Percentiles rank a stretch among this genome's conserved stretches.
Evolutionary conservation across 2,113 vertebrate genomes (phyloP).

Genomic region (Scortum barcoo): DNA sequence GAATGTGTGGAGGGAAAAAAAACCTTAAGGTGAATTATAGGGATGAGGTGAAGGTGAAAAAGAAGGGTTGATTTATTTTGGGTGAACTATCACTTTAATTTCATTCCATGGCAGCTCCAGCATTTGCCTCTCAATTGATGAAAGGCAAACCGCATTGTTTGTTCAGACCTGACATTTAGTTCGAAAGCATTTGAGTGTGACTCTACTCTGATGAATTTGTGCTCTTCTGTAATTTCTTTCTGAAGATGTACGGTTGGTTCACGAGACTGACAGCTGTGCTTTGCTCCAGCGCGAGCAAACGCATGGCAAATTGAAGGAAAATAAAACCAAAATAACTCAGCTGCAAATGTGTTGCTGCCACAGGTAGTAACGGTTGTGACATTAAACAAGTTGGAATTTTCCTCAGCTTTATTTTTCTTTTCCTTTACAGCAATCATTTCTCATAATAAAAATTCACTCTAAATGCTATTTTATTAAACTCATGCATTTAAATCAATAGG

Average conservation of each 20-base stretch:
- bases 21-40: slow-evolving; percentile 51
- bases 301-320: slow-evolving; percentile 37
- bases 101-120: slow-evolving; percentile 72
- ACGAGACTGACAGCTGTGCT: slow-evolving; percentile 76
- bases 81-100: slow-evolving; percentile 71
- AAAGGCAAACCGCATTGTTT: slow-evolving; percentile 73
- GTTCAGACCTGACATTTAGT: slow-evolving; percentile 81
- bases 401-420: slow-evolving; percentile 29
- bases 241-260: slow-evolving; percentile 66
- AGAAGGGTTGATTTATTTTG: slow-evolving; percentile 61
- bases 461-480: slow-evolving; percentile 23
- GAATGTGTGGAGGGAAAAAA: neutral
- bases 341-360: slow-evolving; percentile 39
- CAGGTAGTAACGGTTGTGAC: slow-evolving; percentile 28
- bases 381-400: slow-evolving; percentile 25
- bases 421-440: slow-evolving; percentile 22
- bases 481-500: slow-evolving; percentile 34
- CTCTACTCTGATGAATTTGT: slow-evolving; percentile 76
- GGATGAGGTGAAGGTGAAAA: slow-evolving; percentile 51
- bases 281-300: slow-evolving; percentile 11
- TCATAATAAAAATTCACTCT: slow-evolving; percentile 40
- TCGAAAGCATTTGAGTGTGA: slow-evolving; percentile 75
- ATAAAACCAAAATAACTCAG: slow-evolving; percentile 41
- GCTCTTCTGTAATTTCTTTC: slow-evolving; percentile 71
- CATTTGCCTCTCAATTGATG: slow-evolving; percentile 79